Conservation (phyloP, 2,113 vertebrate genomes). For the Atlantisia rogersi region DNA sequence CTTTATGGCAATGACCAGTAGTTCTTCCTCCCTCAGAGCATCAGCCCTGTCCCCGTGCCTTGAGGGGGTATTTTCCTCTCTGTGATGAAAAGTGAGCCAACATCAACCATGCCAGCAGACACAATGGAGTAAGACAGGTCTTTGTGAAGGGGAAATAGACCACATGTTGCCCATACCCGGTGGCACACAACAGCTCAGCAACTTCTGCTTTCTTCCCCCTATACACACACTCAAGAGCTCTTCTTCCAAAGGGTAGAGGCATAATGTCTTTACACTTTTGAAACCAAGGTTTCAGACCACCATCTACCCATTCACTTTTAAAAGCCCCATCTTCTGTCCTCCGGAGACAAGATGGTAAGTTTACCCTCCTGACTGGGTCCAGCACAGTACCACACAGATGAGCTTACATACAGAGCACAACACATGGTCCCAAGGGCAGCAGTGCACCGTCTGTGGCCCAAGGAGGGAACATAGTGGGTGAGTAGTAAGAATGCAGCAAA, state of each 20-base stretch:
- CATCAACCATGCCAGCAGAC: neutral
- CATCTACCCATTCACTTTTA: neutral
- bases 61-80: rapidly evolving
- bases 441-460: rapidly evolving
- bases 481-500: neutral
- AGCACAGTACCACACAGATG: rapidly evolving
- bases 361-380: no score
- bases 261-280: neutral
- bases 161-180: rapidly evolving
- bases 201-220: neutral
- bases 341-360: neutral
- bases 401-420: neutral
- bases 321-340: neutral
- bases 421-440: rapidly evolving
- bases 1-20: neutral
- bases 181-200: neutral
- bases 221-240: neutral
- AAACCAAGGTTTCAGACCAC: neutral
- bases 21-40: neutral
- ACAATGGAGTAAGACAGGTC: rapidly evolving
- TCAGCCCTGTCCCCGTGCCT: neutral
- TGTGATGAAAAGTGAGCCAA: neutral
- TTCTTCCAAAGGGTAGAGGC: neutral
- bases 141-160: rapidly evolving
- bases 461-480: neutral